Evolutionary conservation across 2,888 invertebrate species (phyloP).

Genomic region (Tanypteryx hageni): DNA sequence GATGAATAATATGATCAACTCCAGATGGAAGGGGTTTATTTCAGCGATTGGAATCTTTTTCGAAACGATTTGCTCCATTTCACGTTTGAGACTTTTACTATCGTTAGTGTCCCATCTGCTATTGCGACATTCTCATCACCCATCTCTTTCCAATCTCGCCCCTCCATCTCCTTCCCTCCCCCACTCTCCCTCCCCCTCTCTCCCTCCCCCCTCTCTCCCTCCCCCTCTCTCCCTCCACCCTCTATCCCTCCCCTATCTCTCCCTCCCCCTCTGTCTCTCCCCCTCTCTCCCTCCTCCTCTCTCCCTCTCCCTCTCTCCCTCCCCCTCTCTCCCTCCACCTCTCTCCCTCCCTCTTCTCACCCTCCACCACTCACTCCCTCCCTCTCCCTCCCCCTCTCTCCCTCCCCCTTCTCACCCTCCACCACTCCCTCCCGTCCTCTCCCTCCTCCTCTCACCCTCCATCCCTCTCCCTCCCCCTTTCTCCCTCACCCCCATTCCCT

Average conservation of each 20-base stretch:
- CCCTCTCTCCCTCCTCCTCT: neutral
- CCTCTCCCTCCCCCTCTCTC: neutral
- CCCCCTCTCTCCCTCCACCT: neutral
- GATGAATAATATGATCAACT: no score
- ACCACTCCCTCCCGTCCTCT: neutral
- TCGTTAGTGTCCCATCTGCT: constrained; percentile 38
- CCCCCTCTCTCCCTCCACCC: neutral
- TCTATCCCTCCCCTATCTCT: neutral
- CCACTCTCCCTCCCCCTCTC: neutral
- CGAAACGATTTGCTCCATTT: neutral
- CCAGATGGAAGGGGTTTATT: no score
- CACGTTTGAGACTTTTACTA: neutral
- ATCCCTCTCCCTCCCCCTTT: neutral
- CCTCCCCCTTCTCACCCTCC: neutral
- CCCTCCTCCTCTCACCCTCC: neutral
- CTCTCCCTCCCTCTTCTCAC: neutral
- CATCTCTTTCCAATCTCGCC: neutral
- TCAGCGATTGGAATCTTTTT: no score
- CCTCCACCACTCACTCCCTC: neutral
- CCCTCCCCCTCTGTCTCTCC: neutral
- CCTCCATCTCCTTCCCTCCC: neutral
- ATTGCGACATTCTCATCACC: no score
- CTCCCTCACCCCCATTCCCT: neutral
- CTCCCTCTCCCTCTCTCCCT: neutral
- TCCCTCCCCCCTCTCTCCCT: no score